Evolutionary conservation across 2,888 invertebrate genomes (phyloP), one percentile per base, ranked within the genome.

Genomic region (Molorchus minor): DNA sequence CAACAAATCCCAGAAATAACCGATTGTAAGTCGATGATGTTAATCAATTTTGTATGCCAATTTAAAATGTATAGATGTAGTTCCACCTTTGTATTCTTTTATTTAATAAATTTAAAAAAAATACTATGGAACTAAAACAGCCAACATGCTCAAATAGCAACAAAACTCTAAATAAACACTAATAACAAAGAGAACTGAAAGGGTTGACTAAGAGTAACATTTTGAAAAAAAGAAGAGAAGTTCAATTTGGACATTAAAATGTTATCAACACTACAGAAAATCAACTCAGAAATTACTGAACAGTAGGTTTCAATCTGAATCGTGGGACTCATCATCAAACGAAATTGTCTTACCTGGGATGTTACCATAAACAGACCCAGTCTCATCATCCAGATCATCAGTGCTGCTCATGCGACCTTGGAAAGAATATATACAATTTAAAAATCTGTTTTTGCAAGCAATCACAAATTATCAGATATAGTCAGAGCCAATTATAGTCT

Each of bases 381-480:
- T 86, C 71, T 92, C 92, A 69, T 88, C 88, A 74, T 91, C 93
- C 74, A 94, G 84, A 81, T 94, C 94, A 79, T 94, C 94, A 74
- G 93, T 92, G 71, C 93, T 94, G 82, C 90, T 91, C 82, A 92
- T 88, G 63, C 92, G 90, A 72, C 88, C 92, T 92, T 51, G 45
- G 33, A 57, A 56, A 57, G 57, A 55, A 58, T 52, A 56, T 3
- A 10, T 21, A 25, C 17, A 46, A 46, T 16, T 29, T 56, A 53
- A 53, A 36, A 40, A 43, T 25, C n/a, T n/a, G n/a, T n/a, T n/a
- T n/a, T n/a, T n/a, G n/a, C n/a, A n/a, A n/a, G n/a, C n/a, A n/a
- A n/a, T n/a, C n/a, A n/a, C n/a, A n/a, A n/a, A n/a, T n/a, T n/a
- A n/a, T 46, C 41, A 19, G 15, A 25, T 7, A 45, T 20, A n/a